A percentile compares a stretch with the other conserved stretches of the same genome.
Evolutionary conservation across 2,113 vertebrate genomes (phyloP).

Genomic region (Lepus timidus): DNA sequence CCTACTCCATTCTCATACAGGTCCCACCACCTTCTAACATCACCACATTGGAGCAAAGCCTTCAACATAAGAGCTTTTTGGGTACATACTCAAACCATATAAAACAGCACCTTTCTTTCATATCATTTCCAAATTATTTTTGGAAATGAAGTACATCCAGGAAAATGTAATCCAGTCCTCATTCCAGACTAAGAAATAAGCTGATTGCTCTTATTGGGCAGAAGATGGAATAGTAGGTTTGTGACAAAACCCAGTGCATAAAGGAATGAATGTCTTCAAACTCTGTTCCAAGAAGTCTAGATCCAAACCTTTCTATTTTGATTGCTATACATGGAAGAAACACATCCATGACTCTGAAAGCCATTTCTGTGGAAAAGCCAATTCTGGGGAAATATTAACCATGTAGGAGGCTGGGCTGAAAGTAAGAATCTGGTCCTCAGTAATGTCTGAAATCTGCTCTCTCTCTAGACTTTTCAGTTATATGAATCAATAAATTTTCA

Average conservation of each 20-base stretch:
- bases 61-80: too few relatives aligned
- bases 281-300: neutral
- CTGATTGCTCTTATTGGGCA: neutral
- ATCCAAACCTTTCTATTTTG: neutral
- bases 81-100: too few relatives aligned
- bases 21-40: too few relatives aligned
- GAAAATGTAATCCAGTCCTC: conserved; percentile 26
- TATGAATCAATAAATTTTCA: neutral
- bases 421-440: neutral
- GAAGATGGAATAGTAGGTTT: too few relatives aligned
- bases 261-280: neutral
- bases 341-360: neutral
- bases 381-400: neutral
- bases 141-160: neutral
- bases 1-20: too few relatives aligned
- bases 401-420: neutral
- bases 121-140: neutral
- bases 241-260: neutral
- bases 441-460: neutral
- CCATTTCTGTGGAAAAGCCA: neutral
- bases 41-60: too few relatives aligned
- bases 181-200: conserved; percentile 15
- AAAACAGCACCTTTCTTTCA: neutral
- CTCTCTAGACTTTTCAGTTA: neutral
- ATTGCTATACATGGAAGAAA: neutral